A percentile compares a stretch with the other conserved stretches of the same genome.
phyloP scores from a whole-genome alignment of 2,888 invertebrate species.

The Lycia hirtaria region DNA sequence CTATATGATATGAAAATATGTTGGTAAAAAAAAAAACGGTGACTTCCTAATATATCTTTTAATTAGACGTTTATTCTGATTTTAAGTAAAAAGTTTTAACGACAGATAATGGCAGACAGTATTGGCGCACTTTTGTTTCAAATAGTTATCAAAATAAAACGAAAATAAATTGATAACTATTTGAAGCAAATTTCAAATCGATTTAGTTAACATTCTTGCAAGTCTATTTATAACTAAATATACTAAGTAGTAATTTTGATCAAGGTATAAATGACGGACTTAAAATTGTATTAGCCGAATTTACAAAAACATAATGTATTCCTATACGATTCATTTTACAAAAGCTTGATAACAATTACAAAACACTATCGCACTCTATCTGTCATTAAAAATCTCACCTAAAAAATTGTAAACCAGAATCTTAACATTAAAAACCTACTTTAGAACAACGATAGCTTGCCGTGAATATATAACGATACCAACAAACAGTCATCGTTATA shows the following conservation, averaged over 20 bases:
- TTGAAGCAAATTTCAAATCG: too few relatives aligned
- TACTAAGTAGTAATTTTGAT: too few relatives aligned
- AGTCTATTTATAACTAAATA: too few relatives aligned
- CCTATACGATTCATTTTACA: neutral
- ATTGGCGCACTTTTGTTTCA: neutral
- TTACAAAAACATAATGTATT: too few relatives aligned
- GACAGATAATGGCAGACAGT: conserved; percentile 35
- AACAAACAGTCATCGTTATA: conserved; percentile 25
- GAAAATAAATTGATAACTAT: neutral
- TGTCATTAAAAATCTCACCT: conserved; percentile 17
- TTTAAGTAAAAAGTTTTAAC: conserved; percentile 29
- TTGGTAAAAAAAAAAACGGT: conserved; percentile 58
- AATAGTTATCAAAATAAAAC: neutral
- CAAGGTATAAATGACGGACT: too few relatives aligned
- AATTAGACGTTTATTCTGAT: conserved; percentile 28
- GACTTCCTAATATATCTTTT: conserved; percentile 8
- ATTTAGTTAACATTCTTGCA: too few relatives aligned
- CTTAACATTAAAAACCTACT: conserved; percentile 54
- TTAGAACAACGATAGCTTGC: conserved; percentile 66
- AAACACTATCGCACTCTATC: neutral
- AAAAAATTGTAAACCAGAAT: conserved; percentile 15
- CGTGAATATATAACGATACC: conserved; percentile 17
- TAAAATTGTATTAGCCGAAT: too few relatives aligned
- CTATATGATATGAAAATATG: conserved; percentile 70
- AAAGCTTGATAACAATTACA: neutral